Base-by-base conservation (phyloP, 2,888 invertebrate species). In the Aquatica leii region DNA sequence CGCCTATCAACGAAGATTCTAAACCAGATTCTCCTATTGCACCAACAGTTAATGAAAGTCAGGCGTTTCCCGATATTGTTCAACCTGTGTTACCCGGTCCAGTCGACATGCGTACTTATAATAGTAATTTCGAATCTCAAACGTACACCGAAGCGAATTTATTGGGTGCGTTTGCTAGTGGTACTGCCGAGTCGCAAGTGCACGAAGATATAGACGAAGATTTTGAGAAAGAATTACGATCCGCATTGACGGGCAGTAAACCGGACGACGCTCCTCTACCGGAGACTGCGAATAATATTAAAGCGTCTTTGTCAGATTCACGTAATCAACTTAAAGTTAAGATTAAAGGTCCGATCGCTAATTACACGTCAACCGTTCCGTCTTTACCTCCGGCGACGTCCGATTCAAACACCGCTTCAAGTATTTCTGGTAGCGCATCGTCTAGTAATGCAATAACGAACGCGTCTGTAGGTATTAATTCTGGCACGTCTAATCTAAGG, bases 91-190 rank as follows among this genome's bases (percentile, higher is more conserved):
- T 94, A 66, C 94, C 94, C 0, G 94, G 93, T 1, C 94, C 94
- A 0, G 94, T 94, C 0, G 94, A 94, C 78, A 94, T 94, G 94
- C 87, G 94, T 56, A 94, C 94, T 0, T 94, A 94, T 77, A 92
- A 88, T 75, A 84, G 82, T 21, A 83, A 85, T 1, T 84, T 86
- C 62, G 89, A 89, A 66, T 84, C 85, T 20, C 85, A 86, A 61
- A 82, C 83, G 1, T 84, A 87, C 15, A 86, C 85, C 67, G 89
- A 89, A 67, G 84, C 87, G 0, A 87, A 86, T 74, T 87, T 91
- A 76, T 78, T 92, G 48, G 88, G 87, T 15, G 85, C 86, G 6
- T 91, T 91, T 73, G 88, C 88, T 37, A 86, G 62, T 86, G 59
- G 89, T 87, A 40, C 88, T 0, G 87, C 90, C 0, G 91, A 91